Conservation (phyloP, 53 echinoderm and acorn worm genomes). For the Astropecten irregularis region DNA sequence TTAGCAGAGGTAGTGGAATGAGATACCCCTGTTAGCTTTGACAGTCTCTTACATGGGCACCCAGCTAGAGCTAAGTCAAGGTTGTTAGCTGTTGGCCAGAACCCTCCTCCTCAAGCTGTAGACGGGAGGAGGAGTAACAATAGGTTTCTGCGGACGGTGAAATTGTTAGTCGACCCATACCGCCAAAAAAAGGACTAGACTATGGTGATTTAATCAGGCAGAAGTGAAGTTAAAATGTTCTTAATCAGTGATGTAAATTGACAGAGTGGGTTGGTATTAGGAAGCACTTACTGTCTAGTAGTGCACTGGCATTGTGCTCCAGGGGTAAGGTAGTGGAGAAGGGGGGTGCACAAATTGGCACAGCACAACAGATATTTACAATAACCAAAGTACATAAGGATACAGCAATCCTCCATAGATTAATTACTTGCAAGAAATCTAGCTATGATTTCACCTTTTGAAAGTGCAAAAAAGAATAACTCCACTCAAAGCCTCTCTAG, state of each 20-base stretch:
- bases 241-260: conserved; percentile 37
- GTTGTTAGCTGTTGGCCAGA: neutral
- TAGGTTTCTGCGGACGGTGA: neutral
- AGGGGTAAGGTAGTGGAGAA: no score
- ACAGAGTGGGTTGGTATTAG: conserved; percentile 26
- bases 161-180: neutral
- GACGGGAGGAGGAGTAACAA: no score
- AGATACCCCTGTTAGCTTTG: conserved; percentile 14
- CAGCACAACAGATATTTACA: neutral
- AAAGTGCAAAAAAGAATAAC: no score
- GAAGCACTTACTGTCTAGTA: neutral
- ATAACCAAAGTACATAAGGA: neutral
- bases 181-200: neutral
- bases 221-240: conserved; percentile 34
- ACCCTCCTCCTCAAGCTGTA: neutral
- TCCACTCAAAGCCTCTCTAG: no score
- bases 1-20: conserved; percentile 11
- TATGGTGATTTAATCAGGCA: conserved; percentile 22
- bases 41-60: neutral
- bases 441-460: no score
- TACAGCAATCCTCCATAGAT: no score
- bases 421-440: no score
- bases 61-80: conserved; percentile 22
- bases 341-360: neutral
- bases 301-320: neutral